Evolutionary conservation across 2,797 vertebrate species (phyloP).

Genomic region (Spea hammondii): DNA sequence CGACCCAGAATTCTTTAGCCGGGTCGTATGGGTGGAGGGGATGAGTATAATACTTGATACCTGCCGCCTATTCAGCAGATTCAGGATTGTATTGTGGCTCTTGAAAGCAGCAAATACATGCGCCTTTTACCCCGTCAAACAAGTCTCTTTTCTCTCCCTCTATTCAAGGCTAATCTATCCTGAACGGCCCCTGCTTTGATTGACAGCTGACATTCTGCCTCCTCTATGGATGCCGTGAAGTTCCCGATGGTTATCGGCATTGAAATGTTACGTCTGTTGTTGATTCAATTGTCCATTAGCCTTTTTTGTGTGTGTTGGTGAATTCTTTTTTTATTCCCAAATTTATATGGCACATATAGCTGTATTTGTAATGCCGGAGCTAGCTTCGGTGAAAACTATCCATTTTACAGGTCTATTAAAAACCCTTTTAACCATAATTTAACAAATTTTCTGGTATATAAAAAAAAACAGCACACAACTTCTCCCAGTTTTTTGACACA

Average conservation of each 20-base stretch:
- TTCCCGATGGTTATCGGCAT: slow-evolving; percentile 89
- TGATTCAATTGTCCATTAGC: slow-evolving; percentile 56
- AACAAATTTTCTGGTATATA: no score
- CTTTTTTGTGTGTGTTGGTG: slow-evolving; percentile 49
- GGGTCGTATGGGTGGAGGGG: slow-evolving; percentile 35
- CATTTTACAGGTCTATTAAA: neutral
- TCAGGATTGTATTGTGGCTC: slow-evolving; percentile 50
- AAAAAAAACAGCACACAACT: no score
- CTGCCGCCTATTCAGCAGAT: slow-evolving; percentile 55
- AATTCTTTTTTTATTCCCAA: slow-evolving; percentile 57
- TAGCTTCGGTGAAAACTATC: neutral
- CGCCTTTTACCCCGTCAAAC: slow-evolving; percentile 51
- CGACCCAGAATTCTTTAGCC: slow-evolving; percentile 66
- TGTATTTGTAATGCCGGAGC: slow-evolving; percentile 25
- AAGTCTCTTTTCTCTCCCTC: slow-evolving; percentile 50
- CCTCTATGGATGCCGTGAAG: slow-evolving; percentile 80
- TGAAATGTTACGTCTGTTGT: slow-evolving; percentile 86
- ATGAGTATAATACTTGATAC: slow-evolving; percentile 58
- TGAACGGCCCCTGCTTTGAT: slow-evolving; percentile 68
- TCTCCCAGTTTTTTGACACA: no score
- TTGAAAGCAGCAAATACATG: slow-evolving; percentile 48
- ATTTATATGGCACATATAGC: slow-evolving; percentile 33
- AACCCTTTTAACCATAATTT: no score
- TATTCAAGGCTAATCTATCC: slow-evolving; percentile 57
- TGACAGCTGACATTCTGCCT: slow-evolving; percentile 92